Evolutionary conservation across 2,888 invertebrate species (phyloP).

Genomic region (Stenurella melanura): DNA sequence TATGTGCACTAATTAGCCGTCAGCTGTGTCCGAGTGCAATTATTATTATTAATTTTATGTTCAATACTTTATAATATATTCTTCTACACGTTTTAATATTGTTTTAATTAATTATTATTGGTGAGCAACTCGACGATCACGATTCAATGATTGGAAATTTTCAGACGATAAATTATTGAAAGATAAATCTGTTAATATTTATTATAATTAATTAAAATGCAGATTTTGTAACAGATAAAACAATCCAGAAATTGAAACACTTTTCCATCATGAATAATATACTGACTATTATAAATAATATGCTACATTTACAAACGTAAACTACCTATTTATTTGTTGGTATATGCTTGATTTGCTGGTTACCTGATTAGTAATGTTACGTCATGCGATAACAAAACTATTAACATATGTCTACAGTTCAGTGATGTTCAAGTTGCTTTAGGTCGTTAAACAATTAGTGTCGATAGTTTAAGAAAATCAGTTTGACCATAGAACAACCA

Average conservation of each 20-base stretch:
- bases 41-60: not conserved
- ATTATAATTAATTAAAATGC: not conserved
- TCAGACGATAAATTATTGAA: constrained; percentile 1
- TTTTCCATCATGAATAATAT: constrained; percentile 15
- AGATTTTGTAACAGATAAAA: not conserved
- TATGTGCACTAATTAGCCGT: too few species aligned
- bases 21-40: not conserved
- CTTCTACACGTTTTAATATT: too few species aligned
- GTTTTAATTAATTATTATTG: not conserved
- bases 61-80: not conserved
- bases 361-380: too few species aligned
- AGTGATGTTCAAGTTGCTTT: too few species aligned
- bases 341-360: not conserved
- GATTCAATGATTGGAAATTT: not conserved
- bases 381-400: too few species aligned
- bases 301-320: not conserved
- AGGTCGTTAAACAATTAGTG: too few species aligned
- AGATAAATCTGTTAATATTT: constrained; percentile 13
- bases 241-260: constrained; percentile 4
- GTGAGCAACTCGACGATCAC: not conserved
- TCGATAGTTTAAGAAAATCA: too few species aligned
- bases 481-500: too few species aligned
- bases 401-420: too few species aligned
- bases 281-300: too few species aligned
- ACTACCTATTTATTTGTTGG: not conserved